phyloP scores from a whole-genome alignment of 2,888 invertebrate species.

The Proisotoma minuta region DNA sequence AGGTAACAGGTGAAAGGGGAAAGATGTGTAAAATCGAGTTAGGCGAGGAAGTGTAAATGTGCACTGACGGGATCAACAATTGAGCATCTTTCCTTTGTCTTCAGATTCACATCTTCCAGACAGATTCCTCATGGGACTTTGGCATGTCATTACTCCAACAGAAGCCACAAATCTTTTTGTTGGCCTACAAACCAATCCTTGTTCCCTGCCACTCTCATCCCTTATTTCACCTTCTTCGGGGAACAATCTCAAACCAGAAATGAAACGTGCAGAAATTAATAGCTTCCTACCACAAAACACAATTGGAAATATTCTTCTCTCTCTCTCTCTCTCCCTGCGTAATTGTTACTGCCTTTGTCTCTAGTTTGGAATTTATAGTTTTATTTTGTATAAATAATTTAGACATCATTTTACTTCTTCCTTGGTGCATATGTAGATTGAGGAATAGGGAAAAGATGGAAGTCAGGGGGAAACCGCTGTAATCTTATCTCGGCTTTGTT shows the following conservation, averaged over 20 bases:
- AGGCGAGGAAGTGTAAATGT: neutral
- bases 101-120: constrained; percentile 15
- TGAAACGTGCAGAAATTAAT: too few relatives aligned
- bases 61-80: constrained; percentile 14
- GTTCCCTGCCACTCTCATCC: too few relatives aligned
- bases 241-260: too few relatives aligned
- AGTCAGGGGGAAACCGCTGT: neutral
- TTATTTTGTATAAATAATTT: too few relatives aligned
- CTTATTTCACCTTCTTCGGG: too few relatives aligned
- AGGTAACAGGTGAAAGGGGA: neutral
- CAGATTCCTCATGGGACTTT: constrained; percentile 19
- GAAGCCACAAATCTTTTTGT: constrained; percentile 6
- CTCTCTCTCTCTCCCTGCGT: neutral
- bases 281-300: too few relatives aligned
- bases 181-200: neutral
- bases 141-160: constrained; percentile 15
- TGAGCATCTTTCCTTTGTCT: constrained; percentile 16
- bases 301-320: too few relatives aligned
- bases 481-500: constrained; percentile 12
- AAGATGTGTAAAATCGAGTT: neutral
- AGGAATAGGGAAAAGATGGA: too few relatives aligned
- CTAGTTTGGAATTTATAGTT: too few relatives aligned
- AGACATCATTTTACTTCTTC: neutral
- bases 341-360: too few relatives aligned
- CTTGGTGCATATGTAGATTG: neutral